A percentile compares a stretch with the other conserved stretches of the same genome.
Conservation (phyloP, 2,797 vertebrate species). For the Pseudochaenichthys georgianus region DNA sequence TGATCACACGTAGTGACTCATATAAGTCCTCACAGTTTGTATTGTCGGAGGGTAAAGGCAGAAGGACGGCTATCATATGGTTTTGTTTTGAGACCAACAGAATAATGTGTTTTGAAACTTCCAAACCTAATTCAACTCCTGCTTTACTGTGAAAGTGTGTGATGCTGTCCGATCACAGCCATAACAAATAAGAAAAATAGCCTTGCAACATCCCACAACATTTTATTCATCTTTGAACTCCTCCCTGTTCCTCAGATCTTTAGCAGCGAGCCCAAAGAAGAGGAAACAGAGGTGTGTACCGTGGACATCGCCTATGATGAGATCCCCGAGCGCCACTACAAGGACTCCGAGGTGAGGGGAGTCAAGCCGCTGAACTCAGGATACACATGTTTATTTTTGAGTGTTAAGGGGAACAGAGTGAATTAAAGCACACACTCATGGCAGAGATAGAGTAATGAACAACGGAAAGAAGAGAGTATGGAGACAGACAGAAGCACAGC, state of each 20-base stretch:
- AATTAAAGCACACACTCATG: neutral
- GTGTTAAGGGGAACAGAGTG: neutral
- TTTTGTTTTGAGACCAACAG: neutral
- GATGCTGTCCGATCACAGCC: neutral
- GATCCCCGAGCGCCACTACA: slow-evolving; percentile 95
- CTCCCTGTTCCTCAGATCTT: slow-evolving; percentile 89
- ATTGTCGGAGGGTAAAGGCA: slow-evolving; percentile 20
- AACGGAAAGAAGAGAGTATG: neutral
- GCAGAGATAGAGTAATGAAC: neutral
- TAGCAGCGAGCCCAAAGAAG: slow-evolving; percentile 87
- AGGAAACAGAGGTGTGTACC: slow-evolving; percentile 93
- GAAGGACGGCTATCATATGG: neutral
- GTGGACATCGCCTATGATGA: slow-evolving; percentile 95
- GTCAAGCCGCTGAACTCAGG: neutral
- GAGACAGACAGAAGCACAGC: slow-evolving; percentile 2
- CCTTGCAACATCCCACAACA: slow-evolving; percentile 8
- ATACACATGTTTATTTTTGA: neutral
- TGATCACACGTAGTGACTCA: slow-evolving; percentile 39
- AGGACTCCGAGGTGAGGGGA: slow-evolving; percentile 93
- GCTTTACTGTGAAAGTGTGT: slow-evolving; percentile 3
- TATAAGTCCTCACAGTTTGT: slow-evolving; percentile 3
- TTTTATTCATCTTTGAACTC: slow-evolving; percentile 31
- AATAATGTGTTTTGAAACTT: neutral
- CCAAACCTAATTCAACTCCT: neutral
- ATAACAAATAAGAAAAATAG: neutral